Evolutionary conservation across 2,113 vertebrate species (phyloP).

Genomic region (Sinocyclocheilus anshuiensis): DNA sequence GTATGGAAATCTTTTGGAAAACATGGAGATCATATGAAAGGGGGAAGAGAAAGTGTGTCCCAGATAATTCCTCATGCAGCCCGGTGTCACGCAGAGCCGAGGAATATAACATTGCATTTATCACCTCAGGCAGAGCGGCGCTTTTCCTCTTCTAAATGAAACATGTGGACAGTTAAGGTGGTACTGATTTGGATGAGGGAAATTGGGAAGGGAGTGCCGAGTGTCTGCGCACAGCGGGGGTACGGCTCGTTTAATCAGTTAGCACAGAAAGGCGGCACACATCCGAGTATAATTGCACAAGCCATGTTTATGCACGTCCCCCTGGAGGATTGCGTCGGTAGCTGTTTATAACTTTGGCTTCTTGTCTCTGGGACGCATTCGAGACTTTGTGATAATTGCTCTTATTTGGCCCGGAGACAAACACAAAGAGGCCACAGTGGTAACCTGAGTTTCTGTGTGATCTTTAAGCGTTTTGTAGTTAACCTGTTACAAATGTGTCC

Average conservation of each 20-base stretch:
- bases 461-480: slow-evolving; percentile 59
- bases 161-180: slow-evolving; percentile 73
- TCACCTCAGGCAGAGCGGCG: slow-evolving; percentile 44
- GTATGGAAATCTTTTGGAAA: slow-evolving; percentile 21
- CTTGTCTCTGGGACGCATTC: slow-evolving; percentile 62
- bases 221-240: slow-evolving; percentile 82
- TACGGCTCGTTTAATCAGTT: slow-evolving; percentile 83
- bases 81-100: slow-evolving; percentile 11
- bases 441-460: slow-evolving; percentile 60
- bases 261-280: slow-evolving; percentile 67
- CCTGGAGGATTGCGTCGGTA: slow-evolving; percentile 64
- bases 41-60: slow-evolving; percentile 19
- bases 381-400: slow-evolving; percentile 52
- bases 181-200: slow-evolving; percentile 74
- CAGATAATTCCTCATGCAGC: slow-evolving; percentile 31
- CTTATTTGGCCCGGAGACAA: slow-evolving; percentile 59
- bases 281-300: slow-evolving; percentile 81
- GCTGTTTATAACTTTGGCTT: slow-evolving; percentile 68
- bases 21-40: background rate
- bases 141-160: slow-evolving; percentile 49
- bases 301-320: slow-evolving; percentile 65
- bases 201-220: slow-evolving; percentile 72
- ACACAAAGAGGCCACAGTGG: slow-evolving; percentile 56
- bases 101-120: slow-evolving; percentile 18
- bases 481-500: slow-evolving; percentile 52